Base-by-base conservation (phyloP, 2,113 vertebrate genomes). In the Leiothrix lutea region DNA sequence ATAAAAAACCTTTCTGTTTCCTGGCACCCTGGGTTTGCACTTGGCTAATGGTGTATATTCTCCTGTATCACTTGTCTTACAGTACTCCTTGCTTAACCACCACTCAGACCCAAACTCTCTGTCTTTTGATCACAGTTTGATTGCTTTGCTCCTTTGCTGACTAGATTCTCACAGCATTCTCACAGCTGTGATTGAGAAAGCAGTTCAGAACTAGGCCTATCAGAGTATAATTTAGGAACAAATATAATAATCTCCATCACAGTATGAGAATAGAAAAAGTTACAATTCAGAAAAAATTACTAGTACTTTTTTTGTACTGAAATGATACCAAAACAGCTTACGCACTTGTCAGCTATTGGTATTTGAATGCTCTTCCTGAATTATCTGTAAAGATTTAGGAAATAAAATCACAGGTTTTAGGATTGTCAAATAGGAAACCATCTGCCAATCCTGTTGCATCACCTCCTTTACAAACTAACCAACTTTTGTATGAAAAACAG, bases 131-230 rank as follows among this genome's bases (percentile, higher is more conserved):
- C 66, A 86, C 71, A 42, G 21, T 80, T 83, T 89, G 67, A 91
- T 78, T 91, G 77, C 89, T 80, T 83, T 94, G 25, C 42, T 94
- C 50, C 64, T 88, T 80, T 84, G 58, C 93, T 73, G 72, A 66
- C 54, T 58, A 48, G 36, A 65, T 83, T 83, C 33, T 80, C 86
- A 73, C 26, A 35, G 31, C 3, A 80, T 66, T n/a, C n/a, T n/a
- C n/a, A n/a, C n/a, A n/a, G 28, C 47, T 84, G 83, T 83, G 64
- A 77, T 3, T 71, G 51, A 86, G 69, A 77, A 91, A 80, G 47
- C 5, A 0, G 70, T 47, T 86, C 84, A 86, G 65, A 86, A 80
- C 64, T 56, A 81, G 69, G 60, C 8, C 60, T 20, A 57, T 62
- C 45, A 72, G 6, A 69, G 45, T 47, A 45, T 50, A 86, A 84